Evolutionary conservation across 2,797 vertebrate genomes (phyloP), one percentile per base, ranked within the genome.

Genomic region (Falco columbarius): DNA sequence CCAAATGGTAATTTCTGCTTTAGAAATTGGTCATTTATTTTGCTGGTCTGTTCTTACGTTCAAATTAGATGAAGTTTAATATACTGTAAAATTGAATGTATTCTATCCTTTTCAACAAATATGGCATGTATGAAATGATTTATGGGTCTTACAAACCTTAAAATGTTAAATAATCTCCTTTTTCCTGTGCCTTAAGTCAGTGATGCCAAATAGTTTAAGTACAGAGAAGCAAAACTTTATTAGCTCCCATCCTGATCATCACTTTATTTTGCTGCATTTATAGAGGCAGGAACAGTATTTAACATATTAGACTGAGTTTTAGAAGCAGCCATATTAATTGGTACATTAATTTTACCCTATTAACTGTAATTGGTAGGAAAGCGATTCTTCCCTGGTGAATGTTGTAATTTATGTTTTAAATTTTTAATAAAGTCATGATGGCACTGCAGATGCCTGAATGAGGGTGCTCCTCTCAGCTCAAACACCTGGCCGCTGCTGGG

Each of bases 31-130:
- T 98, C 98, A 98, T 98, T 98, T 98, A 98, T 98, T 98, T 98
- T 98, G 98, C 98, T 98, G 97, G 98, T 98, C 98, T 98, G 96
- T 98, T 98, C 98, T 98, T 98, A 98, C 92, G 96, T 98, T 98
- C 98, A 98, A 98, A 98, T 98, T 98, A 98, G 98, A 98, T 98
- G 97, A 98, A 98, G 98, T 97, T 98, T 98, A 98, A 98, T 98
- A 98, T 98, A 98, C 97, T 98, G 98, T 98, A 98, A 98, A 98
- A 98, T 98, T 98, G 98, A 98, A 98, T 98, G 97, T 98, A 98
- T 98, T 98, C 98, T 98, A 98, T 98, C 97, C 97, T 98, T 98
- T 98, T 98, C 98, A 97, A 97, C 96, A 98, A 96, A 97, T 98
- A 98, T 97, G 98, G 98, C 89, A 54, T 97, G 97, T 97, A 97